Evolutionary conservation across 2,888 invertebrate genomes (phyloP).

Genomic region (Lysandra bellargus): DNA sequence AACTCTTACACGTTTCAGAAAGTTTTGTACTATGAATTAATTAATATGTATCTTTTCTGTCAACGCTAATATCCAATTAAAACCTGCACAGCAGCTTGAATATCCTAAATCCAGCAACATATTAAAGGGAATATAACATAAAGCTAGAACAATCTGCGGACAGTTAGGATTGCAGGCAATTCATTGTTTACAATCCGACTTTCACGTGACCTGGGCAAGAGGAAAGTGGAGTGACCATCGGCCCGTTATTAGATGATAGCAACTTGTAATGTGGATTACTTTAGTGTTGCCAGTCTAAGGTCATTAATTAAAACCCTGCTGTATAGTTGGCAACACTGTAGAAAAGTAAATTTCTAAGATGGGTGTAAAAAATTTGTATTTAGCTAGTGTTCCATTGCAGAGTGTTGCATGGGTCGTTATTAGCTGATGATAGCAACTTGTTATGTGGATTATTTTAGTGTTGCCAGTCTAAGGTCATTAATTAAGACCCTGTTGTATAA

Average conservation of each 20-base stretch:
- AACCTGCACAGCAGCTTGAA: not conserved
- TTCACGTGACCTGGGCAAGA: slow-evolving; percentile 47
- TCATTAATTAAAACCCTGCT: slow-evolving; percentile 32
- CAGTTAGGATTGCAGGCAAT: slow-evolving; percentile 32
- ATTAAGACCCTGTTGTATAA: slow-evolving; percentile 31
- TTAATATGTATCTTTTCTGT: too few species aligned
- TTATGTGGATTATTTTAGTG: not conserved
- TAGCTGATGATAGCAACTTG: slow-evolving; percentile 43
- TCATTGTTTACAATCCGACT: slow-evolving; percentile 42
- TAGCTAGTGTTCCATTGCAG: too few species aligned
- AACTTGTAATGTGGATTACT: slow-evolving; percentile 34
- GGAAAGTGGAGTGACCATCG: slow-evolving; percentile 48
- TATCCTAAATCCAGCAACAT: not conserved
- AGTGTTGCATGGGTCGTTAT: too few species aligned
- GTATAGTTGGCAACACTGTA: not conserved
- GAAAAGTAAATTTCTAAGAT: too few species aligned
- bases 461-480: not conserved
- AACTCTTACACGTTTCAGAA: too few species aligned
- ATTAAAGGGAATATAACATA: slow-evolving; percentile 23
- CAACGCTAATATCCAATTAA: too few species aligned
- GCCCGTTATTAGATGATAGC: slow-evolving; percentile 47
- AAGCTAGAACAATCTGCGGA: slow-evolving; percentile 20
- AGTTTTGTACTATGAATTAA: too few species aligned
- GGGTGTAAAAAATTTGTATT: too few species aligned
- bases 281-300: slow-evolving; percentile 21